phyloP scores from a whole-genome alignment of 2,797 vertebrate species.

The Syngnathus rostellatus region DNA sequence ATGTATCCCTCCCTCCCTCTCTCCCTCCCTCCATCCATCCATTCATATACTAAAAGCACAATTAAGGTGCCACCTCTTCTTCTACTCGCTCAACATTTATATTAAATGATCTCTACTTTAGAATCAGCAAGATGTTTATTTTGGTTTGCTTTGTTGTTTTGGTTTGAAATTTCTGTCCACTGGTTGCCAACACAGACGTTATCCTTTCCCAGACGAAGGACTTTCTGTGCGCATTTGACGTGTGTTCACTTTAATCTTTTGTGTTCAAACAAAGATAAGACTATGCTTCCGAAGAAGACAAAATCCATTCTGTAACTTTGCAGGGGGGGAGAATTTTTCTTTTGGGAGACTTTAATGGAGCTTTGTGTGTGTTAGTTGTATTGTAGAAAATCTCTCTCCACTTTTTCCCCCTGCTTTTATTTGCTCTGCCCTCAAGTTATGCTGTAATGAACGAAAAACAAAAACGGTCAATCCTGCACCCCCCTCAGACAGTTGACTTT shows the following conservation, averaged over 20 bases:
- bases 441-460: conserved; percentile 60
- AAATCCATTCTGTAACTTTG: conserved; percentile 35
- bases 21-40: conserved; percentile 37
- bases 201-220: conserved; percentile 75
- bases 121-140: conserved; percentile 64
- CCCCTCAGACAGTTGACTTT: conserved; percentile 43
- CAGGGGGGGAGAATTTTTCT: neutral
- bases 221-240: conserved; percentile 70
- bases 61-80: conserved; percentile 73
- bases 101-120: conserved; percentile 85
- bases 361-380: conserved; percentile 68
- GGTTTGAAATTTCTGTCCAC: conserved; percentile 63
- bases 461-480: conserved; percentile 25
- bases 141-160: conserved; percentile 37
- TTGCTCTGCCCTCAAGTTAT: conserved; percentile 39
- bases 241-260: conserved; percentile 70
- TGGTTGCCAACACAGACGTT: conserved; percentile 75
- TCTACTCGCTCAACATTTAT: conserved; percentile 82
- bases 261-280: conserved; percentile 73
- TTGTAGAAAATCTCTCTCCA: conserved; percentile 63
- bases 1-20: conserved; percentile 47
- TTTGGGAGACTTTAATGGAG: conserved; percentile 50
- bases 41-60: conserved; percentile 74
- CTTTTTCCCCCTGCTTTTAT: conserved; percentile 25
- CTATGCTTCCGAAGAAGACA: conserved; percentile 68